A percentile compares a stretch with the other conserved stretches of the same genome.
Conservation (phyloP, 2,888 invertebrate species). For the Adela reaumurella region DNA sequence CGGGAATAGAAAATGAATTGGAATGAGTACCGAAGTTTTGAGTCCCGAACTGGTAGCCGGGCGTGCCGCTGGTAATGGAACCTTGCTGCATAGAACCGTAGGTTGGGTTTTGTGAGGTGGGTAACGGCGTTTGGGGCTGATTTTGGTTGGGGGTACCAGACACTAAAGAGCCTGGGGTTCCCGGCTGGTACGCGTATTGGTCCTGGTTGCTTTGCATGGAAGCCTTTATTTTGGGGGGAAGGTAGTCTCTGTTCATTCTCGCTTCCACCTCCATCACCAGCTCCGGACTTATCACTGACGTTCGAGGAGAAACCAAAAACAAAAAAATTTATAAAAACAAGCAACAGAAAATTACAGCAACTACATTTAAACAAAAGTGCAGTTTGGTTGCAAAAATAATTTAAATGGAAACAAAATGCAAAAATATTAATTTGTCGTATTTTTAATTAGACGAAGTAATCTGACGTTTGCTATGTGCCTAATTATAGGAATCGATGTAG, state of each 20-base stretch:
- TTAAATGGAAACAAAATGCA: slow-evolving; percentile 13
- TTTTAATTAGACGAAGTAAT: too few species aligned
- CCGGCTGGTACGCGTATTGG: slow-evolving; percentile 32
- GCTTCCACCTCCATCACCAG: slow-evolving; percentile 86
- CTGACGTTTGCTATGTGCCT: too few species aligned
- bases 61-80: slow-evolving; percentile 15
- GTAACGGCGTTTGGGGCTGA: slow-evolving; percentile 21
- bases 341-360: slow-evolving; percentile 11
- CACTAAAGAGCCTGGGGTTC: slow-evolving; percentile 25
- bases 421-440: too few species aligned
- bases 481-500: too few species aligned
- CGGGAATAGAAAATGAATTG: slow-evolving; percentile 16
- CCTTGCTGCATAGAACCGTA: slow-evolving; percentile 9
- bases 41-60: slow-evolving; percentile 9
- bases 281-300: slow-evolving; percentile 81
- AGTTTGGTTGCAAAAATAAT: slow-evolving; percentile 13
- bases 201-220: slow-evolving; percentile 53
- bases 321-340: slow-evolving; percentile 16
- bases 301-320: slow-evolving; percentile 13
- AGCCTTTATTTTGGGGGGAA: too few species aligned
- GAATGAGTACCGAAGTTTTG: slow-evolving; percentile 7
- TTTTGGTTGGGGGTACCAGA: slow-evolving; percentile 17
- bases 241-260: slow-evolving; percentile 78
- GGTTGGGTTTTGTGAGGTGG: slow-evolving; percentile 12
- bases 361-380: slow-evolving; percentile 6